Evolutionary conservation across 1,140 invertebrate genomes (phyloP).

Genomic region (Trachymyrmex cornetzi): DNA sequence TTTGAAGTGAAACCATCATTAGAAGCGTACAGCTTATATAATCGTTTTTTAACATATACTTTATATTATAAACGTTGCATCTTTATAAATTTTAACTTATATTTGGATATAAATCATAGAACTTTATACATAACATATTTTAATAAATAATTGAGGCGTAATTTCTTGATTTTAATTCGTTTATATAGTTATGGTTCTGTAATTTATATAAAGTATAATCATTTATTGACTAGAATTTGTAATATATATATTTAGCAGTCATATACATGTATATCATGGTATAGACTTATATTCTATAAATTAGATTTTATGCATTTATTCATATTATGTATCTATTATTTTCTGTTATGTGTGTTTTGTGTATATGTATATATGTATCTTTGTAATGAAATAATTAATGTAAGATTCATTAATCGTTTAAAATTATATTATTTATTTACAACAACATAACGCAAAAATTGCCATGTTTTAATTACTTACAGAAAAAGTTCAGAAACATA

Average conservation of each 20-base stretch:
- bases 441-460: no score
- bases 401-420: neutral
- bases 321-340: neutral
- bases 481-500: no score
- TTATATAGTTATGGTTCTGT: neutral
- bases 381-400: neutral
- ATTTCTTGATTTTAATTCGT: neutral
- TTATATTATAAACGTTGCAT: no score
- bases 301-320: neutral
- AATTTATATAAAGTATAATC: neutral
- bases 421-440: neutral
- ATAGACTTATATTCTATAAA: neutral
- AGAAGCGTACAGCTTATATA: no score
- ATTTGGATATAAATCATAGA: neutral
- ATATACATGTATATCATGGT: neutral
- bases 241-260: neutral
- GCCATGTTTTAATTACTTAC: no score
- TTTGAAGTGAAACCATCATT: no score
- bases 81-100: neutral
- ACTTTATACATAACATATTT: neutral
- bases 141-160: conserved; percentile 7
- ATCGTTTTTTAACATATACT: no score
- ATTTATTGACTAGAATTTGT: conserved; percentile 8
- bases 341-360: neutral
- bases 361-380: neutral